phyloP scores from a whole-genome alignment of 2,113 vertebrate genomes.

The Piaya cayana region DNA sequence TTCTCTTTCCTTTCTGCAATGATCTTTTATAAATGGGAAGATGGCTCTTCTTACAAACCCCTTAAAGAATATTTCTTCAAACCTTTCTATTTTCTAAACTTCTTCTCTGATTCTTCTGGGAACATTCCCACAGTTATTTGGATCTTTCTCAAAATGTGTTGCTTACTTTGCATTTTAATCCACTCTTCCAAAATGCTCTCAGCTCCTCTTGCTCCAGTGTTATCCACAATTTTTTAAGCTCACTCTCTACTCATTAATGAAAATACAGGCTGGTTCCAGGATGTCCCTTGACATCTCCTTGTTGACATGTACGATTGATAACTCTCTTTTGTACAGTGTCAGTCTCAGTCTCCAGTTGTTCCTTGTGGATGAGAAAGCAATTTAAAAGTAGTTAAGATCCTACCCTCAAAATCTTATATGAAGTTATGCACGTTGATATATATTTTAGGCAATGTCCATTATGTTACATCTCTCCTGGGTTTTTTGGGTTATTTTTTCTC shows the following conservation, averaged over 20 bases:
- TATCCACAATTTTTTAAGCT: neutral
- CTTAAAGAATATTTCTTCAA: neutral
- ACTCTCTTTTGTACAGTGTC: neutral
- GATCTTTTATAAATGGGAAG: neutral
- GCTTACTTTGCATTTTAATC: constrained; percentile 33
- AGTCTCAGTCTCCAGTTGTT: constrained; percentile 21
- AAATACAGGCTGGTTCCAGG: constrained; percentile 29
- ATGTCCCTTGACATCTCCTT: neutral
- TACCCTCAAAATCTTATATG: neutral
- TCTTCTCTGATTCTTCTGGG: neutral
- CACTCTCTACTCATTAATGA: neutral
- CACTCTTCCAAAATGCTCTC: neutral
- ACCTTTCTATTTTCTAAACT: neutral
- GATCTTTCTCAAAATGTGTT: neutral
- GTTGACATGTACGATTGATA: constrained; percentile 48
- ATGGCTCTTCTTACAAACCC: neutral
- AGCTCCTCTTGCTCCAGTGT: neutral
- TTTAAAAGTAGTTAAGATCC: constrained; percentile 31
- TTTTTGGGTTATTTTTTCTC: neutral
- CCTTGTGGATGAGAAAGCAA: constrained; percentile 5
- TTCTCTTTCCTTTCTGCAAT: neutral
- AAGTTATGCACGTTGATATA: neutral
- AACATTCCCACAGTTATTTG: neutral
- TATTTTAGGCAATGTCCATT: neutral
- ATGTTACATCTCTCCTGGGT: neutral